A percentile compares a stretch with the other conserved stretches of the same genome.
phyloP scores from a whole-genome alignment of 2,797 vertebrate genomes.

The Gymnoscopelus braueri region DNA sequence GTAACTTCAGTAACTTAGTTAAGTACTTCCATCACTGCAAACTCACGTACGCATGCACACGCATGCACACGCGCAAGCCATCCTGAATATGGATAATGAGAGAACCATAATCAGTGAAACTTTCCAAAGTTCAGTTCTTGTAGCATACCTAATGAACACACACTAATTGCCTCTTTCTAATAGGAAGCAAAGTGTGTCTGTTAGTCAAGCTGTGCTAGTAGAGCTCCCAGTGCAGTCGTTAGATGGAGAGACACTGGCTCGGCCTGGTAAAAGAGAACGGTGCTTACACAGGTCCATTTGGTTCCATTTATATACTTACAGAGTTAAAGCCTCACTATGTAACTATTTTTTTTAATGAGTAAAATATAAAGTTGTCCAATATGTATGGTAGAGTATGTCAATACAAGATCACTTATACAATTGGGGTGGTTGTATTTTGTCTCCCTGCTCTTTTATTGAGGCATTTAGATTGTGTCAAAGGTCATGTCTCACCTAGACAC shows the following conservation, averaged over 20 bases:
- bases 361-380: too few species aligned
- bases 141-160: background rate
- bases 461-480: too few species aligned
- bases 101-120: constrained; percentile 9
- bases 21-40: background rate
- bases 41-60: background rate
- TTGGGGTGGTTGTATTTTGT: too few species aligned
- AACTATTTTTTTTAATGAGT: too few species aligned
- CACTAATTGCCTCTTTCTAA: constrained; percentile 44
- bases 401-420: too few species aligned
- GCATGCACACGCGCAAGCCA: background rate
- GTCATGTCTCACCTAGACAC: too few species aligned
- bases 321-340: too few species aligned
- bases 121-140: background rate
- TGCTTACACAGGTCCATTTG: too few species aligned
- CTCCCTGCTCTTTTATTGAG: too few species aligned
- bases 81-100: background rate
- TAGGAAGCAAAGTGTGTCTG: constrained; percentile 28
- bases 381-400: too few species aligned
- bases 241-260: constrained; percentile 8
- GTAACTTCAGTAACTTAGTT: too few species aligned
- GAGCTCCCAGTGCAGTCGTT: constrained; percentile 31
- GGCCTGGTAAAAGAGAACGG: constrained; percentile 17
- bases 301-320: too few species aligned
- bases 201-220: constrained; percentile 28